Percentiles rank a stretch among this genome's conserved stretches.
phyloP scores from a whole-genome alignment of 2,888 invertebrate species.

The Holacanthella duospinosa region DNA sequence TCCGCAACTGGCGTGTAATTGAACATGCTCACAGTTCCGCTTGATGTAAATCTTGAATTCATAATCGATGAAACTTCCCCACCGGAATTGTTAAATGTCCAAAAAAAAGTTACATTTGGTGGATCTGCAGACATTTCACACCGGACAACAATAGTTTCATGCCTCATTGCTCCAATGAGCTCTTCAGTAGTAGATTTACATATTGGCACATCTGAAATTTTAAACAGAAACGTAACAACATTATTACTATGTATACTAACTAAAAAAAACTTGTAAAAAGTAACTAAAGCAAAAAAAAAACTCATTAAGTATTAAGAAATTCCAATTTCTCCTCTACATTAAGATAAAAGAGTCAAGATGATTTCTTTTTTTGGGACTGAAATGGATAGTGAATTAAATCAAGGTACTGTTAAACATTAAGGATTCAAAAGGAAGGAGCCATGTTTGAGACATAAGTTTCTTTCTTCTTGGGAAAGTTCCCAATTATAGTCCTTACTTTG shows the following conservation, averaged over 20 bases:
- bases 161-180: slow-evolving; percentile 71
- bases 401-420: not conserved
- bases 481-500: slow-evolving; percentile 13
- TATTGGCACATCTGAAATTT: slow-evolving; percentile 57
- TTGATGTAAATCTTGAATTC: slow-evolving; percentile 47
- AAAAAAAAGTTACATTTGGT: slow-evolving; percentile 58
- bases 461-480: slow-evolving; percentile 10
- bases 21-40: slow-evolving; percentile 58
- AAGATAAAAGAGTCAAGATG: not conserved
- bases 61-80: slow-evolving; percentile 52
- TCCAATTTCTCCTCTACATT: not conserved
- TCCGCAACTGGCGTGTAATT: slow-evolving; percentile 79
- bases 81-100: slow-evolving; percentile 87
- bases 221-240: not conserved
- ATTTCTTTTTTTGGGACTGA: not conserved
- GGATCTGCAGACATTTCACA: slow-evolving; percentile 84
- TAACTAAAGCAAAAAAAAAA: not conserved
- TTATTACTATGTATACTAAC: not conserved
- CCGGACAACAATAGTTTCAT: slow-evolving; percentile 72
- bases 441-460: not conserved
- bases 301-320: not conserved
- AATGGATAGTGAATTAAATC: not conserved
- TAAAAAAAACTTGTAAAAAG: not conserved
- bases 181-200: slow-evolving; percentile 35
- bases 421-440: slow-evolving; percentile 4